Evolutionary conservation across 2,113 vertebrate species (phyloP).

Genomic region (Arizona elegans): DNA sequence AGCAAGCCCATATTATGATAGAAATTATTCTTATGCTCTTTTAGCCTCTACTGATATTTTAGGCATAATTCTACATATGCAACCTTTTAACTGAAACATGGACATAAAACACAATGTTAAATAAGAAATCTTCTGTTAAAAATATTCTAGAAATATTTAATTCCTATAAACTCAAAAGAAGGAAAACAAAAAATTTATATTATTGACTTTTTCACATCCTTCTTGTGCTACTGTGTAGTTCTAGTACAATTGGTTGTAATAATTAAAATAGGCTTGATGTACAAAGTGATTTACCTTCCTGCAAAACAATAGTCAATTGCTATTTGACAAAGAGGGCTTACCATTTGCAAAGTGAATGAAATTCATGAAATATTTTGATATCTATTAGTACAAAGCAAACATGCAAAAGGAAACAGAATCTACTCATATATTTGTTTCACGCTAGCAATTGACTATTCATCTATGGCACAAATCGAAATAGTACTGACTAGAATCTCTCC

Average conservation of each 20-base stretch:
- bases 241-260: neutral
- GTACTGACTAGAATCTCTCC: neutral
- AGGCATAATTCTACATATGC: neutral
- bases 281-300: neutral
- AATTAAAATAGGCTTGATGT: neutral
- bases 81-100: neutral
- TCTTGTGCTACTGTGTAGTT: neutral
- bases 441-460: neutral
- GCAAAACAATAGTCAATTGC: neutral
- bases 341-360: neutral
- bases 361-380: neutral
- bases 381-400: neutral
- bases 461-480: too few species aligned
- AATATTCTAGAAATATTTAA: neutral
- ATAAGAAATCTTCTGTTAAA: neutral
- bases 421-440: neutral
- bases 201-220: neutral
- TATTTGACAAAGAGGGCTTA: neutral
- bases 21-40: neutral
- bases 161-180: neutral
- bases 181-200: neutral
- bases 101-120: neutral
- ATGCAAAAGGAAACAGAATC: neutral
- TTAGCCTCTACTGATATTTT: neutral
- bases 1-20: neutral